Conservation (phyloP, 1,140 invertebrate species). For the Drosophila burlai region DNA sequence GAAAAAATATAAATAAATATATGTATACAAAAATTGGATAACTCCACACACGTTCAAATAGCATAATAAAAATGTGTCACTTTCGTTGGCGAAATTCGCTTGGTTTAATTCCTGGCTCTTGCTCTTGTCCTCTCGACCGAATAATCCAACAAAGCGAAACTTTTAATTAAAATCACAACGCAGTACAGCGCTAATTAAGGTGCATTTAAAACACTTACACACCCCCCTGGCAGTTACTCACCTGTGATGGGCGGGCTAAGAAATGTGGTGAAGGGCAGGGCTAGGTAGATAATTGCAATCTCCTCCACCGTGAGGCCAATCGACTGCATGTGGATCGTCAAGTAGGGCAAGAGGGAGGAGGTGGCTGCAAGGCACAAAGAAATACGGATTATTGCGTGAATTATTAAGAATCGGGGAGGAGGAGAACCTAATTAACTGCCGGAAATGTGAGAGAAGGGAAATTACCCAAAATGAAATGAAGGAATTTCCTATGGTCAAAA, state of each 20-base stretch:
- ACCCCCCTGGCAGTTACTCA: constrained; percentile 82
- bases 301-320: constrained; percentile 93
- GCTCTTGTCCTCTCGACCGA: not conserved
- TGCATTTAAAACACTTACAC: constrained; percentile 29
- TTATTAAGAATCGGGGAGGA: not conserved
- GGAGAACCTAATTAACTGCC: constrained; percentile 17
- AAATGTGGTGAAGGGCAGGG: constrained; percentile 92
- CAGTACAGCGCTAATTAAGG: constrained; percentile 35
- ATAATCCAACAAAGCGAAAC: constrained; percentile 27
- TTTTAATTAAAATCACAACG: constrained; percentile 57
- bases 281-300: constrained; percentile 93
- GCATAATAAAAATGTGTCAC: not conserved
- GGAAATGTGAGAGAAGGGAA: constrained; percentile 28
- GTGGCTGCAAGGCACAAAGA: constrained; percentile 87
- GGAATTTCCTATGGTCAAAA: not conserved
- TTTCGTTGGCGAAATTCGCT: not conserved
- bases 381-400: constrained; percentile 22
- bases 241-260: constrained; percentile 92
- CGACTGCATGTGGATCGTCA: constrained; percentile 95
- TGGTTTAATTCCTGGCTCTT: not conserved
- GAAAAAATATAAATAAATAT: no score
- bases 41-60: not conserved
- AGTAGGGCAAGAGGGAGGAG: constrained; percentile 91
- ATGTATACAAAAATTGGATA: no score
- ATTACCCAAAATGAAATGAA: constrained; percentile 12